Conservation (phyloP, 2,888 invertebrate genomes). For the Congeria kusceri region DNA sequence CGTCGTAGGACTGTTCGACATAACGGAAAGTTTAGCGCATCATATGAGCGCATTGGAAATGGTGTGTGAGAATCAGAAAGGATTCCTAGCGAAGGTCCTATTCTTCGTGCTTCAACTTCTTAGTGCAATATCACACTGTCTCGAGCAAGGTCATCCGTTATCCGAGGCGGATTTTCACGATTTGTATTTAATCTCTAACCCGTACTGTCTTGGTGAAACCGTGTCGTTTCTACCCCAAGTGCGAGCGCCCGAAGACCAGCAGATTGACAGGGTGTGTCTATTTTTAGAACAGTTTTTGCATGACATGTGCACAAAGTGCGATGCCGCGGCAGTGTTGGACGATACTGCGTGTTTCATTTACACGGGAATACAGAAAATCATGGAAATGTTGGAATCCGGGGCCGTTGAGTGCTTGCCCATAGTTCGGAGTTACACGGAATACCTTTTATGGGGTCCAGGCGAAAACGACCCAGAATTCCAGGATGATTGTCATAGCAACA, state of each 20-base stretch:
- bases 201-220: conserved; percentile 71
- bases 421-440: conserved; percentile 78
- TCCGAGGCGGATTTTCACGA: conserved; percentile 78
- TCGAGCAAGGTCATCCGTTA: conserved; percentile 78
- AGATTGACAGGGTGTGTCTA: conserved; percentile 76
- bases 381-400: conserved; percentile 70
- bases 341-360: conserved; percentile 63
- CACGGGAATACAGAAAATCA: conserved; percentile 68
- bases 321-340: conserved; percentile 52
- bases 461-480: conserved; percentile 53
- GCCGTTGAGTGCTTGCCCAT: conserved; percentile 75
- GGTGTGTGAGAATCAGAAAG: conserved; percentile 67
- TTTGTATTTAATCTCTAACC: conserved; percentile 73
- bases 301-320: conserved; percentile 67
- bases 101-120: conserved; percentile 75
- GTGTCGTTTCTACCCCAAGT: conserved; percentile 78
- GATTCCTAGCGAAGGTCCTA: conserved; percentile 71
- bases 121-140: conserved; percentile 80
- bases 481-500: conserved; percentile 60
- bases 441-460: conserved; percentile 79
- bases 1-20: conserved; percentile 76
- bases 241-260: conserved; percentile 75
- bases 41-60: conserved; percentile 71
- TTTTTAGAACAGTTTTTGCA: conserved; percentile 74
- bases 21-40: conserved; percentile 74